Evolutionary conservation across 1,140 invertebrate species (phyloP).

Genomic region (Pristionchus pacificus): DNA sequence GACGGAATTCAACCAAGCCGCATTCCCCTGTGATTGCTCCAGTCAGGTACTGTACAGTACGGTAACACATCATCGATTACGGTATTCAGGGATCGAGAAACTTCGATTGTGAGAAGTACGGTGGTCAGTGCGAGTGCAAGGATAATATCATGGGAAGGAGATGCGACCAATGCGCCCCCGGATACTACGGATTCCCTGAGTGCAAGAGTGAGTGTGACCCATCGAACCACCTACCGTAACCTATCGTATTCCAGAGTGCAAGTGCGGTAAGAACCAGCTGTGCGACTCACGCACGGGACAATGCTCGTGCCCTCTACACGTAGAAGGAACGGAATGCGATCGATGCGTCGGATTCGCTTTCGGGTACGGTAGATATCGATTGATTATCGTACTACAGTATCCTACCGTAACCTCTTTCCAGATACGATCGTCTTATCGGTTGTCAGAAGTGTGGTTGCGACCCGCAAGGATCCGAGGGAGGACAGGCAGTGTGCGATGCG

Average conservation of each 20-base stretch:
- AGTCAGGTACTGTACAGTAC: constrained; percentile 53
- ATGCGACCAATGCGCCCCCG: constrained; percentile 83
- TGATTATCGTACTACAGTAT: not conserved
- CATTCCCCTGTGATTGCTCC: constrained; percentile 81
- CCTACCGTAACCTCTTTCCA: no score
- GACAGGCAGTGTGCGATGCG: constrained; percentile 80
- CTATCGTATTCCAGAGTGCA: constrained; percentile 57
- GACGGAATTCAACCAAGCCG: constrained; percentile 86
- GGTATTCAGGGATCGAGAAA: constrained; percentile 73
- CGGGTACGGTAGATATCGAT: constrained; percentile 65
- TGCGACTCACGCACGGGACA: constrained; percentile 60
- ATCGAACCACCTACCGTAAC: not conserved
- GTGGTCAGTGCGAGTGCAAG: constrained; percentile 90
- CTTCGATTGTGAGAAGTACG: constrained; percentile 80
- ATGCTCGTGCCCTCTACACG: constrained; percentile 66
- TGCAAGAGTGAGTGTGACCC: constrained; percentile 63
- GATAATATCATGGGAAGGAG: constrained; percentile 85
- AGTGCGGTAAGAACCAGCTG: constrained; percentile 51
- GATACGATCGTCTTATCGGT: constrained; percentile 79
- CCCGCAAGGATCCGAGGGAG: constrained; percentile 71
- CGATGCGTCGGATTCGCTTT: constrained; percentile 81
- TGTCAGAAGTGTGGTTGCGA: constrained; percentile 87
- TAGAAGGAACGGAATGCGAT: constrained; percentile 73
- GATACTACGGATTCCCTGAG: constrained; percentile 89
- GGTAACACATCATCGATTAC: not conserved